A percentile compares a stretch with the other conserved stretches of the same genome.
These are phyloP conservation scores for Tadarida brasiliensis DNA, from an alignment of 2,797 vertebrate species.

Conservation along the genomic window DNA sequence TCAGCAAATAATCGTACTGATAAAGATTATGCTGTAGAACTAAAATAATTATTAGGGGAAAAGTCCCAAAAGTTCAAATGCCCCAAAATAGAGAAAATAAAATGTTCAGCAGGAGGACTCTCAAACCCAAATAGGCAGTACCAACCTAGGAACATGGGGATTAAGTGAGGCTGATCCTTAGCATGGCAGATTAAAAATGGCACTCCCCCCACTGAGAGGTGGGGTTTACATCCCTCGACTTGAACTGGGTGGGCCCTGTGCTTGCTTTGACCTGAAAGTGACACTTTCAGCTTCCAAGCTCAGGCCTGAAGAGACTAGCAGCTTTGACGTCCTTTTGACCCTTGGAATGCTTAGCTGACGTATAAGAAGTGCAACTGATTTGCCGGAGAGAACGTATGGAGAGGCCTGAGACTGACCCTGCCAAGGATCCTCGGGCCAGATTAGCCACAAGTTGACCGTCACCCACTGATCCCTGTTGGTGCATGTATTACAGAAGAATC, in stretches of 20 bases:
- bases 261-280: not conserved
- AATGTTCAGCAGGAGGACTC: not conserved
- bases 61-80: constrained; percentile 34
- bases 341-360: not conserved
- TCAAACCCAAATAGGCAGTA: not conserved
- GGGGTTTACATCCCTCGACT: not conserved
- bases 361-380: not conserved
- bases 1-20: constrained; percentile 35
- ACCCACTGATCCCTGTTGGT: not conserved
- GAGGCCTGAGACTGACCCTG: not conserved
- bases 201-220: not conserved
- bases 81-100: constrained; percentile 20
- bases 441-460: not conserved
- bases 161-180: not conserved
- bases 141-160: not conserved
- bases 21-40: not conserved
- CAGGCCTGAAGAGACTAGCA: not conserved
- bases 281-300: not conserved
- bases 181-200: not conserved
- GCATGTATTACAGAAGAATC: not conserved
- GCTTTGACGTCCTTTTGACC: not conserved
- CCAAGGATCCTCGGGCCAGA: not conserved
- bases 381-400: not conserved
- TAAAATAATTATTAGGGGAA: constrained; percentile 46
- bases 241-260: not conserved